Evolutionary conservation across 2,797 vertebrate species (phyloP), one percentile per base, ranked within the genome.

Genomic region (Neostethus bicornis): DNA sequence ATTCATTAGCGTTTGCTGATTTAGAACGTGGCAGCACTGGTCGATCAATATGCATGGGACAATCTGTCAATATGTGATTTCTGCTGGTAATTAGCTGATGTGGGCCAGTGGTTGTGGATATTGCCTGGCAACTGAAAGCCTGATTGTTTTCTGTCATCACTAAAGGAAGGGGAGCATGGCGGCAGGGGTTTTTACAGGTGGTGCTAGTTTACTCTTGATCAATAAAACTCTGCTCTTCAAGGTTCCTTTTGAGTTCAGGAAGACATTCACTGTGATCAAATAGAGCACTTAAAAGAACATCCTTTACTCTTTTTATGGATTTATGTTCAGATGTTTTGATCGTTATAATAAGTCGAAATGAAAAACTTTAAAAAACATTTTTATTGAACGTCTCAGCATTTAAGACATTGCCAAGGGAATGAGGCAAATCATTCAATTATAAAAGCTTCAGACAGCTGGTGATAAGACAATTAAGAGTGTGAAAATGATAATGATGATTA

Each of bases 401-500:
- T 68, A 77, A 77, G 84, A 73, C 77, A 55, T 81, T 70, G 77
- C 74, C 80, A 81, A 83, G 86, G 86, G 85, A 90, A 89, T 89
- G 83, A 88, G 89, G 85, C 88, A 89, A 81, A 92, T 92, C 84
- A 88, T 87, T 92, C 88, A 90, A 90, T 92, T 91, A 89, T 78
- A 85, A 73, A 83, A 84, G 81, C 82, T 85, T 60, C 46, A 90
- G 88, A 91, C 90, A 92, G 90, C 92, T 93, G 91, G 91, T 91
- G 90, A 89, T 69, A 43, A 83, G 83, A 91, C 89, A 88, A 91
- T 93, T 92, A 91, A 83, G 85, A 85, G 81, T 81, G 87, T 73
- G 87, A 90, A 82, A 87, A 89, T 87, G 77, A 88, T 92, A 90
- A 92, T 92, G 89, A 90, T 91, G 85, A 90, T 91, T 87, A 90